Evolutionary conservation across 2,797 vertebrate genomes (phyloP).

Genomic region (Loris lydekkerianus): DNA sequence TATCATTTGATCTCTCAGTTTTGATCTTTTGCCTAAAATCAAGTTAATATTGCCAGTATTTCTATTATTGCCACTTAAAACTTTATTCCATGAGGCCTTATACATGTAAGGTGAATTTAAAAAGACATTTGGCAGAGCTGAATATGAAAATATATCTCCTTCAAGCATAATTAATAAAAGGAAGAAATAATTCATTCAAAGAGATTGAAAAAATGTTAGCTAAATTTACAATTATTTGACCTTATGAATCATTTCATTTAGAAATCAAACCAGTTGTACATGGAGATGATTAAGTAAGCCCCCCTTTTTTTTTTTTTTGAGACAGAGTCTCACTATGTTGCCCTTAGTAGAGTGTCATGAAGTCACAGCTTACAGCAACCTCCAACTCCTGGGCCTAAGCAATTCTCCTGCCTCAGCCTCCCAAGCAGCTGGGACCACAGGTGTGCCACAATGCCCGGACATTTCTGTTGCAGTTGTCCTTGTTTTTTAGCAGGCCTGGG

Average conservation of each 20-base stretch:
- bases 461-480: too few relatives aligned
- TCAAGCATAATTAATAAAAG: slow-evolving; percentile 28
- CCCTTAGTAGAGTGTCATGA: too few relatives aligned
- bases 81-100: not conserved
- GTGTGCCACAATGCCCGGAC: too few relatives aligned
- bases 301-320: not conserved
- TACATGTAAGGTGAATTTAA: slow-evolving; percentile 19
- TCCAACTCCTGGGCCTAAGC: too few relatives aligned
- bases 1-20: slow-evolving; percentile 7
- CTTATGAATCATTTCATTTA: slow-evolving; percentile 34
- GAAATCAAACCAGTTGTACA: slow-evolving; percentile 4
- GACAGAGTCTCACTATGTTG: too few relatives aligned
- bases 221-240: slow-evolving; percentile 52
- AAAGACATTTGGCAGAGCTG: not conserved
- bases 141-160: slow-evolving; percentile 31
- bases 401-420: too few relatives aligned
- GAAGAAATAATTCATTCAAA: slow-evolving; percentile 34
- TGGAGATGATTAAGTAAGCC: not conserved
- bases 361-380: too few relatives aligned
- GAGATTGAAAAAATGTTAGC: slow-evolving; percentile 7
- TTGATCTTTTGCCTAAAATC: slow-evolving; percentile 7
- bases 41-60: not conserved
- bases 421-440: too few relatives aligned
- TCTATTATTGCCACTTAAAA: slow-evolving; percentile 25
- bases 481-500: too few relatives aligned